phyloP scores from a whole-genome alignment of 2,888 invertebrate genomes.

The Nemotelus nigrinus region DNA sequence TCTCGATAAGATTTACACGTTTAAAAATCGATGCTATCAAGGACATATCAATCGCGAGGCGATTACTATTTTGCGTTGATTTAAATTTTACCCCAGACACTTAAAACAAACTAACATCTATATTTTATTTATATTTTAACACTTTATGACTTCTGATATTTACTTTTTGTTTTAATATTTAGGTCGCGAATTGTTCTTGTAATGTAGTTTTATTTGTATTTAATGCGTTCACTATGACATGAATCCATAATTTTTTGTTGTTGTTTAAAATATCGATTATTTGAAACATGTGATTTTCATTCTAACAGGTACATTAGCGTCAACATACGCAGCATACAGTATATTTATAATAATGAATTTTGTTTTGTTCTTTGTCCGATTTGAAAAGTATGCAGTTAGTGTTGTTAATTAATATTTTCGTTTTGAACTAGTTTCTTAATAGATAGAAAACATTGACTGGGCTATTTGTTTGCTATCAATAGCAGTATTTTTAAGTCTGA shows the following conservation, averaged over 20 bases:
- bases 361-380: slow-evolving; percentile 20
- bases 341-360: slow-evolving; percentile 30
- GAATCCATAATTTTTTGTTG: background rate
- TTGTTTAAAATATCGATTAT: slow-evolving; percentile 7
- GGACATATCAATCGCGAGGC: background rate
- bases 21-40: background rate
- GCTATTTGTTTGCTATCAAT: slow-evolving; percentile 20
- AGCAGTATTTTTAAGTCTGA: slow-evolving; percentile 32
- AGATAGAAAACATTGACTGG: slow-evolving; percentile 48
- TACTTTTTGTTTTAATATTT: background rate
- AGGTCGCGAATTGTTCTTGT: background rate
- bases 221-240: background rate
- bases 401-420: background rate
- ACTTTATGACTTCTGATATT: background rate
- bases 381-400: slow-evolving; percentile 2
- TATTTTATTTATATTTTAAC: background rate
- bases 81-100: background rate
- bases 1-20: background rate
- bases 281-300: slow-evolving; percentile 38
- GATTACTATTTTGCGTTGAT: background rate
- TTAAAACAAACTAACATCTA: background rate
- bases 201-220: background rate
- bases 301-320: slow-evolving; percentile 51
- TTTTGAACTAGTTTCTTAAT: slow-evolving; percentile 12
- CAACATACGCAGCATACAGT: slow-evolving; percentile 46